Percentiles rank a stretch among this genome's conserved stretches.
Conservation (phyloP, 2,888 invertebrate genomes). For the Bedellia somnulentella region DNA sequence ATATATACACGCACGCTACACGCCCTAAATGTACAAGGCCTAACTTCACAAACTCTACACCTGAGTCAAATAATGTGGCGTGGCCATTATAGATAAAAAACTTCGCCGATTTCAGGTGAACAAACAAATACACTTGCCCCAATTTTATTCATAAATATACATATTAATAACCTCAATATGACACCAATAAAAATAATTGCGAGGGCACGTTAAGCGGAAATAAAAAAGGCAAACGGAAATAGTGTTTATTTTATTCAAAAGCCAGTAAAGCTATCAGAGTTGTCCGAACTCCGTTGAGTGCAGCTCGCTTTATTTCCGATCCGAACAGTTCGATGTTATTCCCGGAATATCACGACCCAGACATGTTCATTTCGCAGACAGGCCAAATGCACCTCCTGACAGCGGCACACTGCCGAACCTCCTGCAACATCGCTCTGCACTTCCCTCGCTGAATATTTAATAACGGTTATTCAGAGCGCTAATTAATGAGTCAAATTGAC, state of each 20-base stretch:
- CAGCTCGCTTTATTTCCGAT: constrained; percentile 55
- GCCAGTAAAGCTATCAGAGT: constrained; percentile 45
- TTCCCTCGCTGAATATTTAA: constrained; percentile 51
- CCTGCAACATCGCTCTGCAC: constrained; percentile 49
- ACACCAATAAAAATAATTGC: not conserved
- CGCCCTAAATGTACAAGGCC: no score
- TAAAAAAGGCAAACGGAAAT: constrained; percentile 27
- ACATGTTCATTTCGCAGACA: constrained; percentile 48
- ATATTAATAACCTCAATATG: constrained; percentile 7
- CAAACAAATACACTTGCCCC: constrained; percentile 11
- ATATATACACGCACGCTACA: no score
- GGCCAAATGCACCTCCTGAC: constrained; percentile 46
- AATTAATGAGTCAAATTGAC: constrained; percentile 43
- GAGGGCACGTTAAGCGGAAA: constrained; percentile 10
- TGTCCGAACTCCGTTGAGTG: constrained; percentile 51
- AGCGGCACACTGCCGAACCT: constrained; percentile 21
- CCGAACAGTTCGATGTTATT: constrained; percentile 48
- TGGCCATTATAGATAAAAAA: no score
- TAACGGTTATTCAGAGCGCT: constrained; percentile 39
- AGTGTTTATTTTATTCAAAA: constrained; percentile 45
- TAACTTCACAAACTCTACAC: no score
- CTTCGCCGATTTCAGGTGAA: no score
- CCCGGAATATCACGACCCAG: constrained; percentile 37
- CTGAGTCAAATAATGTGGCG: no score
- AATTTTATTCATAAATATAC: constrained; percentile 13